These are phyloP conservation scores for Spodoptera littoralis DNA, from an alignment of 2,888 invertebrate genomes.

Conservation along the genomic window DNA sequence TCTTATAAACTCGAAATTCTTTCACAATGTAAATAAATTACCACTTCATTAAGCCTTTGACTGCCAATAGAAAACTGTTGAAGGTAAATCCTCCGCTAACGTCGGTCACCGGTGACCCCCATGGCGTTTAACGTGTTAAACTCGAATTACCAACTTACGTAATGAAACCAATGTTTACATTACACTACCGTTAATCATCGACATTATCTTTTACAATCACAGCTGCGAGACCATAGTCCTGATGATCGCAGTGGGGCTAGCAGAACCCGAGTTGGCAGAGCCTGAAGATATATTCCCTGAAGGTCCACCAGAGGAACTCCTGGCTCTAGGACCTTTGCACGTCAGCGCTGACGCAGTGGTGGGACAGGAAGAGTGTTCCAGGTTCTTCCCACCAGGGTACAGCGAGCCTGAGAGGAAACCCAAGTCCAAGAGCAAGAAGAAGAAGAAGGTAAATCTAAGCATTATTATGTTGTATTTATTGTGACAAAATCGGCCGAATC, in stretches of 20 bases:
- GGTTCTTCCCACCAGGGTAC: conserved; percentile 92
- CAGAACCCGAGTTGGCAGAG: conserved; percentile 90
- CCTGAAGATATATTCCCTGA: conserved; percentile 89
- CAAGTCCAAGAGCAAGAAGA: conserved; percentile 85
- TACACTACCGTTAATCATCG: too few species aligned
- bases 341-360: conserved; percentile 90
- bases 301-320: conserved; percentile 90
- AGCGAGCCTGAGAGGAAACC: conserved; percentile 85
- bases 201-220: conserved; percentile 21
- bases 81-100: too few species aligned
- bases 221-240: conserved; percentile 92
- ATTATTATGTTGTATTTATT: too few species aligned
- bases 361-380: conserved; percentile 90
- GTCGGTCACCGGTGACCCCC: too few species aligned
- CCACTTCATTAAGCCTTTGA: too few species aligned
- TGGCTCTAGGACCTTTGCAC: conserved; percentile 91
- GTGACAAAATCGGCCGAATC: too few species aligned
- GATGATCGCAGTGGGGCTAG: conserved; percentile 90
- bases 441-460: conserved; percentile 80
- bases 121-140: too few species aligned
- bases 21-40: too few species aligned
- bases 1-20: too few species aligned
- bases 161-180: too few species aligned
- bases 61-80: too few species aligned
- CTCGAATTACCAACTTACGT: too few species aligned